These are phyloP conservation scores for Cerceris ruficornis DNA, from an alignment of 2,888 invertebrate genomes.

Conservation along the genomic window DNA sequence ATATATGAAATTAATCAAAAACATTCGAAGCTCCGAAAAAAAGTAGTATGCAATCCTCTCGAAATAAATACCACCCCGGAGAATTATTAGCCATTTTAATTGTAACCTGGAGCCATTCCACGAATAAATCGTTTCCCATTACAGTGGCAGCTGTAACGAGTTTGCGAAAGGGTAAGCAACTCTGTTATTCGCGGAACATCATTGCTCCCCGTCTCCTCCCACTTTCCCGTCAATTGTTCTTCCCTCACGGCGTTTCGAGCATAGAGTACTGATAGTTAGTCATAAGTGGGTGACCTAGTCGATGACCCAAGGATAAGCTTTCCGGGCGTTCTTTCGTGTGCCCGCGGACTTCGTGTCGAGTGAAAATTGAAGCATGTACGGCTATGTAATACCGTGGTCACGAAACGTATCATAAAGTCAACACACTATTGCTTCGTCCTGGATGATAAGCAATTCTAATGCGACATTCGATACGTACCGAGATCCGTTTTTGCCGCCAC, in stretches of 20 bases:
- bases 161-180: constrained; percentile 7
- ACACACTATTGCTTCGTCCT: constrained; percentile 39
- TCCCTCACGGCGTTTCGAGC: not conserved
- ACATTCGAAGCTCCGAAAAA: no score
- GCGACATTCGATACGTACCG: constrained; percentile 14
- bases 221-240: no score
- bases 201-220: constrained; percentile 15
- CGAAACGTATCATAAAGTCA: constrained; percentile 49
- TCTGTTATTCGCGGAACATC: constrained; percentile 41
- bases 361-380: constrained; percentile 44
- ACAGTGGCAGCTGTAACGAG: not conserved
- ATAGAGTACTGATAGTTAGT: constrained; percentile 24
- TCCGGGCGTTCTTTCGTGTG: constrained; percentile 37
- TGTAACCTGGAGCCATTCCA: no score
- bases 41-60: no score
- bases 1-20: no score
- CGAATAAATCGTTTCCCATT: not conserved
- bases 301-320: constrained; percentile 57
- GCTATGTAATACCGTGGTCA: constrained; percentile 42
- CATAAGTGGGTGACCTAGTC: constrained; percentile 54
- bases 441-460: constrained; percentile 40
- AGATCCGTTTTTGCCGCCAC: constrained; percentile 14
- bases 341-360: constrained; percentile 36
- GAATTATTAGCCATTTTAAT: no score
- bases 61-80: no score